Evolutionary conservation across 2,797 vertebrate genomes (phyloP), one percentile per base, ranked within the genome.

Genomic region (Esox lucius): DNA sequence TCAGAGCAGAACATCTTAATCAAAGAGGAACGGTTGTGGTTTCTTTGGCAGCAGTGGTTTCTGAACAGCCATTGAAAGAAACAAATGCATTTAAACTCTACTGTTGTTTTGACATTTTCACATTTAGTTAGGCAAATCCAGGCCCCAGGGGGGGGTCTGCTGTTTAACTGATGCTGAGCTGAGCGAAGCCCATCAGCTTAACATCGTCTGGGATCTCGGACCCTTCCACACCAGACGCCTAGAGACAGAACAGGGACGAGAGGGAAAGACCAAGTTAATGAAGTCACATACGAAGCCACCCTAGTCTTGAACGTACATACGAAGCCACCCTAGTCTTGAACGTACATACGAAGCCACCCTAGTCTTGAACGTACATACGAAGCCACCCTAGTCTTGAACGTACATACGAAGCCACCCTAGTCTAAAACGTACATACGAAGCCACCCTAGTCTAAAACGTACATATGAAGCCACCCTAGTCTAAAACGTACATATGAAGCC

Each of bases 21-120:
- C 91, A 88, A 90, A 91, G 70, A 72, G 85, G 84, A 85, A 88
- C 75, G 78, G 75, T 87, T 93, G 91, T 89, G 90, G 91, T 94
- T 95, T 98, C 97, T 98, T 98, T 98, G 97, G 97, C 96, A 98
- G 96, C 95, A 96, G 95, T 96, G 95, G 94, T 95, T 93, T 90
- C 91, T 95, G 94, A 90, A 94, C 95, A 94, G 95, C 94, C 95
- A 87, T 87, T 81, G 89, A 87, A 87, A 86, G 71, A 75, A 87
- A 85, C 59, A 73, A 89, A 91, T 84, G 86, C 87, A 91, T 70
- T 85, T 78, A 89, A 88, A 86, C 82, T 78, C 75, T 70, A 46
- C 70, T 82, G 83, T 80, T 84, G 80, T 79, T 73, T 86, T 91
- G 66, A 71, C 69, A 70, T 75, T 91, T 94, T 94, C 91, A 93